phyloP scores from a whole-genome alignment of 2,797 vertebrate genomes.

The Anguilla anguilla region DNA sequence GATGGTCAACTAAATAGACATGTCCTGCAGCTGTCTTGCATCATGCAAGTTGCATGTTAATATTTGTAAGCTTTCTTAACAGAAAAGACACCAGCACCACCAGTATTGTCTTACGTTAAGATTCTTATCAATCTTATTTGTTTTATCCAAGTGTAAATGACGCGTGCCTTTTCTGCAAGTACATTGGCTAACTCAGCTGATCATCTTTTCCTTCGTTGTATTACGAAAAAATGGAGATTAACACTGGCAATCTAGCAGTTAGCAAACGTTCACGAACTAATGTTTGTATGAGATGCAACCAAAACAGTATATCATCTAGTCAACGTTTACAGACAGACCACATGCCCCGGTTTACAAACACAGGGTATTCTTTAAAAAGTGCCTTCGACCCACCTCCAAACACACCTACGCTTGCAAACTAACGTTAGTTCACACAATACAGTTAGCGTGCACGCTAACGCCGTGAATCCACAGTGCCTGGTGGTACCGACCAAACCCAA shows the following conservation, averaged over 20 bases:
- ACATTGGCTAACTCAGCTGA: neutral
- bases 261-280: neutral
- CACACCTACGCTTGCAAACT: slow-evolving; percentile 37
- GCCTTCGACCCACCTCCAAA: slow-evolving; percentile 25
- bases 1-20: neutral
- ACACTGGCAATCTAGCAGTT: neutral
- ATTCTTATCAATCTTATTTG: neutral
- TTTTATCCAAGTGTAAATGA: neutral
- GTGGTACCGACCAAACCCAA: slow-evolving; percentile 48
- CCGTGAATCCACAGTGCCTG: slow-evolving; percentile 58
- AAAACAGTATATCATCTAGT: neutral
- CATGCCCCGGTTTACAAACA: slow-evolving; percentile 54
- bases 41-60: too few relatives aligned
- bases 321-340: slow-evolving; percentile 38
- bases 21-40: too few relatives aligned
- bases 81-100: too few relatives aligned
- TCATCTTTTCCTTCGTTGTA: neutral
- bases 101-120: too few relatives aligned
- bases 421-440: slow-evolving; percentile 26
- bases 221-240: neutral
- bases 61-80: too few relatives aligned
- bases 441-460: slow-evolving; percentile 35
- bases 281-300: neutral
- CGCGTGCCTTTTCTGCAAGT: neutral
- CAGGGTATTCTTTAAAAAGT: slow-evolving; percentile 19